Conservation (phyloP, 2,888 invertebrate genomes). For the Hirtodrosophila confusa region DNA sequence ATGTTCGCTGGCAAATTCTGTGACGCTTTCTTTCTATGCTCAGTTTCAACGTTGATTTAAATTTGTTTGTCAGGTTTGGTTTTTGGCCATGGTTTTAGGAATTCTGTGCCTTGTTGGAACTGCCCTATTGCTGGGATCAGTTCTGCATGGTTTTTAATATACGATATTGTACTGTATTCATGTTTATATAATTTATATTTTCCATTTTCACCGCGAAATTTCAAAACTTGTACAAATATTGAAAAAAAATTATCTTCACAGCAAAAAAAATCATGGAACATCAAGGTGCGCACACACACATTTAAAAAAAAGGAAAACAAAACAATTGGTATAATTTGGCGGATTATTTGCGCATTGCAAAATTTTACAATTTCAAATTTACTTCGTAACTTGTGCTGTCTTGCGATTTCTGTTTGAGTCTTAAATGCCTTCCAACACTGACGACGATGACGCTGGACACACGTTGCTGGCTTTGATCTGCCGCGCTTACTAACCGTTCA, state of each 20-base stretch:
- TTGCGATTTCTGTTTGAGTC: constrained; percentile 26
- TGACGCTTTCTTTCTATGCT: constrained; percentile 59
- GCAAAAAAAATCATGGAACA: constrained; percentile 15
- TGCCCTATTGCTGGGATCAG: constrained; percentile 8
- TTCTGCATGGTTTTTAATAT: background rate
- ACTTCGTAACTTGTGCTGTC: constrained; percentile 19
- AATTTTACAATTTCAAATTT: constrained; percentile 21
- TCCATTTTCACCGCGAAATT: constrained; percentile 8
- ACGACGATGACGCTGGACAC: constrained; percentile 43
- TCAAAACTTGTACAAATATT: constrained; percentile 2
- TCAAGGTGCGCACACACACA: constrained; percentile 33
- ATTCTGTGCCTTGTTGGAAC: constrained; percentile 7
- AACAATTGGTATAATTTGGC: constrained; percentile 26
- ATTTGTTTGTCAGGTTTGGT: constrained; percentile 21
- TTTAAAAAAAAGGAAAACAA: constrained; percentile 36
- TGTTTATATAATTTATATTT: constrained; percentile 1
- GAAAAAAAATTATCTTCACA: constrained; percentile 10
- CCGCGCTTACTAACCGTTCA: constrained; percentile 75
- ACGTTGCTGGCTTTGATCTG: constrained; percentile 52
- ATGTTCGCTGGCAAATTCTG: constrained; percentile 53
- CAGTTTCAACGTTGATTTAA: constrained; percentile 22
- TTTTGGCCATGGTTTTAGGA: constrained; percentile 7
- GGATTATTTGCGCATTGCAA: constrained; percentile 21
- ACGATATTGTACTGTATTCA: background rate
- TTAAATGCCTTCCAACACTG: constrained; percentile 39